Percentiles rank a stretch among this genome's conserved stretches.
These are phyloP conservation scores for Leptinotarsa tumamoca DNA, from an alignment of 2,888 invertebrate genomes.

Conservation along the genomic window DNA sequence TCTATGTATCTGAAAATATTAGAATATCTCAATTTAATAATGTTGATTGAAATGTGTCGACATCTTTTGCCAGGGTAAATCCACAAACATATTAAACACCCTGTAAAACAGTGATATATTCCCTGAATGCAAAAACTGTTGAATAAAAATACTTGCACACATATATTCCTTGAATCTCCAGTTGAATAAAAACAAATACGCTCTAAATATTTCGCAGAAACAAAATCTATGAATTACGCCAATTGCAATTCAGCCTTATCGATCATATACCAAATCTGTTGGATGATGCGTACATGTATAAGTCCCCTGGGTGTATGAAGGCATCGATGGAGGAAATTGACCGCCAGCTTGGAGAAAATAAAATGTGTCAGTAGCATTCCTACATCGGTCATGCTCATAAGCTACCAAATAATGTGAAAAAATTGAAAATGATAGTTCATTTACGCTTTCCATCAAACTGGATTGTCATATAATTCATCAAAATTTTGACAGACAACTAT, in stretches of 20 bases:
- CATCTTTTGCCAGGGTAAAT: too few species aligned
- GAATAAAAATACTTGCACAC: too few species aligned
- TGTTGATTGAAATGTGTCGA: too few species aligned
- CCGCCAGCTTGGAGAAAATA: slow-evolving; percentile 76
- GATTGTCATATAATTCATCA: not conserved
- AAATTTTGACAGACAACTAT: not conserved
- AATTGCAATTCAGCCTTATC: slow-evolving; percentile 12
- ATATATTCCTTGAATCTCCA: not conserved
- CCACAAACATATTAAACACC: too few species aligned
- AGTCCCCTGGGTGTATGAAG: slow-evolving; percentile 86
- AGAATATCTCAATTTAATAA: too few species aligned
- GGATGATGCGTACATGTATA: slow-evolving; percentile 84
- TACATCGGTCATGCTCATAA: slow-evolving; percentile 14
- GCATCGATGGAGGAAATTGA: slow-evolving; percentile 84
- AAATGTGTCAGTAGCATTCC: slow-evolving; percentile 50
- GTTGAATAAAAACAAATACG: slow-evolving; percentile 25
- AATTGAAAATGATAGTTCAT: slow-evolving; percentile 27
- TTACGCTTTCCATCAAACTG: not conserved
- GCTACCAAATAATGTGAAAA: not conserved
- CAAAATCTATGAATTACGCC: not conserved
- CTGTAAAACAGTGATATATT: too few species aligned
- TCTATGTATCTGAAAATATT: too few species aligned
- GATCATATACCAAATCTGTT: slow-evolving; percentile 53
- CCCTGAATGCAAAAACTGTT: too few species aligned
- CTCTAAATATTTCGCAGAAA: slow-evolving; percentile 42